Evolutionary conservation across 1,140 invertebrate genomes (phyloP).

Genomic region (Geopemphigus sp.): DNA sequence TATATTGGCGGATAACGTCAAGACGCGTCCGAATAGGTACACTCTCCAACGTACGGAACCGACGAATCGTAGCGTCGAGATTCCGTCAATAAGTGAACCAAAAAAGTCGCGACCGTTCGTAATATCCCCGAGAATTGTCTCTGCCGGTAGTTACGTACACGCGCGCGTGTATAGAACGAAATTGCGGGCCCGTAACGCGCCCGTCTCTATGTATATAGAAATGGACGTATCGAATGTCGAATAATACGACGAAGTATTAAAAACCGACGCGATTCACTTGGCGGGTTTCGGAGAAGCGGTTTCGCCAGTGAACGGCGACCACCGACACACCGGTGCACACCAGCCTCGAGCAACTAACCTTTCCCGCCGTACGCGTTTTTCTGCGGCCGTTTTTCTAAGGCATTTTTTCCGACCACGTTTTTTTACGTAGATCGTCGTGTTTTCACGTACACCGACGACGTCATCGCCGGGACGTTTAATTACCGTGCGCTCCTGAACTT

Average conservation of each 20-base stretch:
- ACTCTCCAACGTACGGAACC: too few species aligned
- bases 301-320: background rate
- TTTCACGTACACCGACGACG: background rate
- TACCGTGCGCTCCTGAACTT: background rate
- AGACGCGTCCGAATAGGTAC: too few species aligned
- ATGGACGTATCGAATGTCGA: too few species aligned
- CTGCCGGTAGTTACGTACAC: too few species aligned
- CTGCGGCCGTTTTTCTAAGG: background rate
- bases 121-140: too few species aligned
- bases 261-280: background rate
- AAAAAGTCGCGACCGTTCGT: too few species aligned
- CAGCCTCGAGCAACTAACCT: background rate
- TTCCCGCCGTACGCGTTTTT: background rate
- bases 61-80: too few species aligned
- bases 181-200: too few species aligned
- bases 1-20: too few species aligned
- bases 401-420: background rate
- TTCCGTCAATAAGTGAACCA: too few species aligned
- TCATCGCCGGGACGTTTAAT: background rate
- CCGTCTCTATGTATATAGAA: too few species aligned
- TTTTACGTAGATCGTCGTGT: background rate
- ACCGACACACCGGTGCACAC: background rate
- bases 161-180: too few species aligned
- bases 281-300: constrained; percentile 2
- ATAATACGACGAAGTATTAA: background rate